phyloP scores from a whole-genome alignment of 37 sponge, comb jelly and placozoan genomes.

The Eunapius fragilis region DNA sequence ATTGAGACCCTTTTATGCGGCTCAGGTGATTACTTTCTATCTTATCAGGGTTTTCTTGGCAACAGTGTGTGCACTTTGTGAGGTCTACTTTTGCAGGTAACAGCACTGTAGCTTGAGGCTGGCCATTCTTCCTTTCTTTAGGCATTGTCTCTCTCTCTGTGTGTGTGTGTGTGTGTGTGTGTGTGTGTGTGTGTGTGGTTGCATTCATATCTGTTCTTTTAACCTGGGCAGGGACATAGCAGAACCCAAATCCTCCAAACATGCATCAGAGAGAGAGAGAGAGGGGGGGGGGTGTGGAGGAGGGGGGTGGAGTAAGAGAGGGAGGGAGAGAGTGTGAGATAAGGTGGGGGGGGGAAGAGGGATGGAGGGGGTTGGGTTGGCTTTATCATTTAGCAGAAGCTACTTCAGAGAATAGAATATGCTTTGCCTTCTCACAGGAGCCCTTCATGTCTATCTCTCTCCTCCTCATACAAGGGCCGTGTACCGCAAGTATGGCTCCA shows the following conservation, averaged over 20 bases:
- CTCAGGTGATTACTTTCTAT: constrained; percentile 78
- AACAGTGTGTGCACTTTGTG: constrained; percentile 67
- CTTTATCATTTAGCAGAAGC: no score
- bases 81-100: constrained; percentile 88
- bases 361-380: no score
- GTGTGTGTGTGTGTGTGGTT: no score
- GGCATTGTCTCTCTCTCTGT: no score
- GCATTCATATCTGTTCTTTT: no score
- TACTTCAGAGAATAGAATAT: background rate
- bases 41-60: constrained; percentile 71
- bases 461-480: constrained; percentile 46
- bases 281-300: no score
- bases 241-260: no score
- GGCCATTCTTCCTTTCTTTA: no score
- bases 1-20: background rate
- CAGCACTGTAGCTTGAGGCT: background rate
- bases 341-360: no score
- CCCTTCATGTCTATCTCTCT: background rate
- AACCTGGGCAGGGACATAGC: no score
- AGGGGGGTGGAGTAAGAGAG: background rate
- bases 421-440: background rate
- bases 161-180: no score
- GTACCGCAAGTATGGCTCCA: constrained; percentile 55
- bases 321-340: background rate
- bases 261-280: no score